These are phyloP conservation scores for Megalonaias nervosa DNA, from an alignment of 1,140 invertebrate genomes.

Conservation along the genomic window DNA sequence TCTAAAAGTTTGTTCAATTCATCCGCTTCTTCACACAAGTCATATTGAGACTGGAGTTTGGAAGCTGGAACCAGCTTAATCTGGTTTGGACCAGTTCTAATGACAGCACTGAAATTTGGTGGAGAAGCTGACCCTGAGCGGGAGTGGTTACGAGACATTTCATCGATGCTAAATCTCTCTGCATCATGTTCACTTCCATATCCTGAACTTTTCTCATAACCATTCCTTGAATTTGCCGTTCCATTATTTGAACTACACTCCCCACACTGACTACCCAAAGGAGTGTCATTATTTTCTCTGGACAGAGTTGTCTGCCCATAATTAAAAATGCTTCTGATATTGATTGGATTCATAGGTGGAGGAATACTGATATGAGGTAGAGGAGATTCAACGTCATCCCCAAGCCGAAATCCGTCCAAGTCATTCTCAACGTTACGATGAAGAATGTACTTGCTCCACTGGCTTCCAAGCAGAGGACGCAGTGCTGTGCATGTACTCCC, in stretches of 20 bases:
- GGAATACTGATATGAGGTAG: conserved; percentile 58
- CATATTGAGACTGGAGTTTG: conserved; percentile 34
- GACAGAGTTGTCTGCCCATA: conserved; percentile 45
- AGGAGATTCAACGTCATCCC: conserved; percentile 46
- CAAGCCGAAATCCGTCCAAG: conserved; percentile 29
- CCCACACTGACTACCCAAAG: conserved; percentile 52
- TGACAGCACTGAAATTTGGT: conserved; percentile 63
- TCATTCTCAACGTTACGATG: conserved; percentile 42
- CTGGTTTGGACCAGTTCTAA: conserved; percentile 64
- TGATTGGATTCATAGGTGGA: conserved; percentile 63
- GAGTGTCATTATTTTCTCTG: conserved; percentile 58
- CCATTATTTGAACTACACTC: conserved; percentile 57
- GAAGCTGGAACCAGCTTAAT: conserved; percentile 64
- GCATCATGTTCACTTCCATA: conserved; percentile 67
- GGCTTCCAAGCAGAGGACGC: conserved; percentile 54
- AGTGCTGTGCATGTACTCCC: conserved; percentile 52
- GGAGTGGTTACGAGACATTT: conserved; percentile 52
- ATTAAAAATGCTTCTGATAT: conserved; percentile 58
- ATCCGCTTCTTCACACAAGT: conserved; percentile 44
- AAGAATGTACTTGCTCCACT: conserved; percentile 59
- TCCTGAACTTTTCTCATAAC: conserved; percentile 65
- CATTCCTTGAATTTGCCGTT: conserved; percentile 55
- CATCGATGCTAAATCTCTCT: conserved; percentile 60
- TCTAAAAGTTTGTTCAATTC: conserved; percentile 61
- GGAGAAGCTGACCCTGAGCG: conserved; percentile 58